Evolutionary conservation across 2,888 invertebrate genomes (phyloP), one percentile per base, ranked within the genome.

Genomic region (Dioctria linearis): DNA sequence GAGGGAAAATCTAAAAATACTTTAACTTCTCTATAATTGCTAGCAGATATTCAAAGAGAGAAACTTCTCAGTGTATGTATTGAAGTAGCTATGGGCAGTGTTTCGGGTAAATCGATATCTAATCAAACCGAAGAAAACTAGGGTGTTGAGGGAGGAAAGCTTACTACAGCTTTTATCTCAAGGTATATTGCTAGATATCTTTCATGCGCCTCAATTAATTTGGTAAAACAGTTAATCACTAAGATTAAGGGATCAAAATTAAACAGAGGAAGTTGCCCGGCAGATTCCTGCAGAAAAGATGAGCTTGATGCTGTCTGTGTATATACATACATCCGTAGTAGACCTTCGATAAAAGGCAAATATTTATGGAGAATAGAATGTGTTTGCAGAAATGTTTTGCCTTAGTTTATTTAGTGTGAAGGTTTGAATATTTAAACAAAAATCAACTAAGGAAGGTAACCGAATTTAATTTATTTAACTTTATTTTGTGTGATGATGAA

Each of bases 61-160:
- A 25, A 25, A 25, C 25, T 25, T 25, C 25, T 25, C 25, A 25
- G 25, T 25, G 25, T 25, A 25, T 25, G 66, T 43, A 43, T 67
- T 67, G 40, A 25, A 67, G 25, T 67, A 67, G 25, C 66, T 6
- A 51, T 51, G 69, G 6, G 51, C 49, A 49, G 46, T 69, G 49
- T 8, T 8, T 49, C 37, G 46, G 51, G 4, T 25, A 69, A 69
- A 69, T 69, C 69, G 51, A 69, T 69, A 69, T 39, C 51, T 69
- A 49, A 51, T 51, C 25, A 51, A 11, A 25, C 25, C 25, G 6
- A 9, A n/a, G 25, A 3, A 46, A 67, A 67, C 13, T 42, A 13
- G 42, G 46, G 13, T 25, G 6, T n/a, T 25, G 13, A n/a, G 51
- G n/a, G n/a, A 25, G 9, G 40, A 6, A 6, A 8, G 40, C 37